phyloP scores from a whole-genome alignment of 2,113 vertebrate genomes.

The Pionites leucogaster region DNA sequence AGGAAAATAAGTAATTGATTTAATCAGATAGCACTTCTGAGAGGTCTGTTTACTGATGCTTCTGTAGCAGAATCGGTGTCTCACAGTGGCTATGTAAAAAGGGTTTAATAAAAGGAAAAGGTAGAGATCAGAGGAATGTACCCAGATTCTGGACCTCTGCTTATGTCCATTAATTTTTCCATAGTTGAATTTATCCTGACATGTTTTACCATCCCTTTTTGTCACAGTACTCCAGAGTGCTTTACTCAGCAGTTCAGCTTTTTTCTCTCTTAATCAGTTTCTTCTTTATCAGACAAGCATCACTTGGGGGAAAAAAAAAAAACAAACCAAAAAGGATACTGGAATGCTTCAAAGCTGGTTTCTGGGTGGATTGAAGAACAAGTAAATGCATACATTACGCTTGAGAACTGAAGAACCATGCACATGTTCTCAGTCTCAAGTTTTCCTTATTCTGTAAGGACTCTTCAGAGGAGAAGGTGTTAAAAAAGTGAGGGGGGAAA shows the following conservation, averaged over 20 bases:
- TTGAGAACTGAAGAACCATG: background rate
- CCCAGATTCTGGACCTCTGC: background rate
- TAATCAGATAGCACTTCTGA: background rate
- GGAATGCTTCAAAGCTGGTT: background rate
- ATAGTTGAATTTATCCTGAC: background rate
- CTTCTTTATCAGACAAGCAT: background rate
- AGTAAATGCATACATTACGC: background rate
- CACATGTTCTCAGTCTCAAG: background rate
- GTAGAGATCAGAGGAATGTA: background rate
- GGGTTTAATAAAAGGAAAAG: background rate
- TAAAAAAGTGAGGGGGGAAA: background rate
- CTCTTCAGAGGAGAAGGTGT: background rate
- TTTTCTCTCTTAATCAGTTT: background rate
- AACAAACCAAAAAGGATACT: background rate
- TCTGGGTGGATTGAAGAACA: background rate
- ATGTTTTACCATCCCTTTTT: background rate
- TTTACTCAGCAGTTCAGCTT: background rate
- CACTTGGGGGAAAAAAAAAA: background rate
- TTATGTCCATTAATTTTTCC: background rate
- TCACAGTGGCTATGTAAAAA: background rate
- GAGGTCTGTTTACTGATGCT: background rate
- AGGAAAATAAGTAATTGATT: background rate
- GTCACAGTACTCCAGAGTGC: background rate
- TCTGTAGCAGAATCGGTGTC: background rate
- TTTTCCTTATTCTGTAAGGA: background rate